Evolutionary conservation across 2,113 vertebrate species (phyloP), one percentile per base, ranked within the genome.

Genomic region (Morone chrysops): DNA sequence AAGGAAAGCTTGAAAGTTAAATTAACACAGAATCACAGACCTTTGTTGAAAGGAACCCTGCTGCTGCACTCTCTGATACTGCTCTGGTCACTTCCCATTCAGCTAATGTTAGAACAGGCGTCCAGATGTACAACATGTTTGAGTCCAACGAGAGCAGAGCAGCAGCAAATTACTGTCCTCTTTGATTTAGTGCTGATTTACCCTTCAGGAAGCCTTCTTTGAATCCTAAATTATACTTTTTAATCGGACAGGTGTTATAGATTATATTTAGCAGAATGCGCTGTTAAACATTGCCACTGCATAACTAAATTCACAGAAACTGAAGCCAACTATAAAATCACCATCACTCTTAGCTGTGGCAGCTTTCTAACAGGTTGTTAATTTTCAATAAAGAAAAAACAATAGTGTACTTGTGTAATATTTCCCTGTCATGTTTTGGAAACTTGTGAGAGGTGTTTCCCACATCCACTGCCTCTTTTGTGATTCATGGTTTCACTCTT

Each of bases 401-500:
- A 47, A 47, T 4, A 22, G 17, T 53, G 16, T 62, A 65, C 72
- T 70, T 66, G 67, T 43, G 17, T 68, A 73, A 75, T 62, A 6
- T 53, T 54, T 70, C 43, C 67, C 48, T 68, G 67, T 51, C 25
- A 17, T 17, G 22, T 41, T 60, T 81, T 61, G n/a, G 61, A 18
- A 75, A 47, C 59, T n/a, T 36, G 38, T 22, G 3, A 48, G 54
- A 72, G 65, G 47, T 68, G 77, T 67, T 22, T 56, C 54, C 73
- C 51, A 51, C 66, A 66, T 59, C 74, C 63, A 0, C 61, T 0
- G 1, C 20, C 41, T 75, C 73, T 62, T 59, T 83, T 41, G 48
- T 84, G 75, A 67, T 62, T 75, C 61, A 48, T n/a, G 47, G 48
- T 79, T 88, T 77, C 50, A 18, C 65, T 79, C 80, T 77, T 80